Evolutionary conservation across 2,888 invertebrate genomes (phyloP).

Genomic region (Perizoma flavofasciatum): DNA sequence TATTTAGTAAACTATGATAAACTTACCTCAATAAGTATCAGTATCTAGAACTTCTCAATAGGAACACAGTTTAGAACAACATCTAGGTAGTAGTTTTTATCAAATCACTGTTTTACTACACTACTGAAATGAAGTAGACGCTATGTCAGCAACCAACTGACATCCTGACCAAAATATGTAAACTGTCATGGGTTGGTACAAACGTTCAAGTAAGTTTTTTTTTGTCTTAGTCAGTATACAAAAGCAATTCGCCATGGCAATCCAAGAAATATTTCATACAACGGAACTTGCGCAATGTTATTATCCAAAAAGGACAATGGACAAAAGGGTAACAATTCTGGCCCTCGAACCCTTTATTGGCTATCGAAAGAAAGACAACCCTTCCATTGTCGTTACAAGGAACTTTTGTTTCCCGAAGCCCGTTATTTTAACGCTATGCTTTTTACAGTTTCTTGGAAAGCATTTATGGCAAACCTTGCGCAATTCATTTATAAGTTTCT

Average conservation of each 20-base stretch:
- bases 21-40: too few relatives aligned
- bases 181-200: conserved; percentile 14
- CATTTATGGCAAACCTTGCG: conserved; percentile 40
- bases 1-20: too few relatives aligned
- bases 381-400: conserved; percentile 70
- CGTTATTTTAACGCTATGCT: conserved; percentile 72
- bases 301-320: conserved; percentile 61
- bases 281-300: conserved; percentile 66
- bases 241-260: conserved; percentile 14
- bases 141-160: too few relatives aligned
- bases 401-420: conserved; percentile 61
- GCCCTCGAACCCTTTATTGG: conserved; percentile 72
- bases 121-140: too few relatives aligned
- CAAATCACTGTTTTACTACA: too few relatives aligned
- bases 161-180: conserved; percentile 2
- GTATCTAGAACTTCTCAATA: too few relatives aligned
- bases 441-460: conserved; percentile 63
- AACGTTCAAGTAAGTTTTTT: conserved; percentile 6
- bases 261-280: conserved; percentile 50
- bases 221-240: conserved; percentile 31
- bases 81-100: too few relatives aligned
- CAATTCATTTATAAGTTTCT: conserved; percentile 32
- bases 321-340: conserved; percentile 71
- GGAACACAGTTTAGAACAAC: too few relatives aligned
- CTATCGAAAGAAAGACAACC: conserved; percentile 74